Conservation (phyloP, 2,113 vertebrate species). For the Paraplagusia blochii region DNA sequence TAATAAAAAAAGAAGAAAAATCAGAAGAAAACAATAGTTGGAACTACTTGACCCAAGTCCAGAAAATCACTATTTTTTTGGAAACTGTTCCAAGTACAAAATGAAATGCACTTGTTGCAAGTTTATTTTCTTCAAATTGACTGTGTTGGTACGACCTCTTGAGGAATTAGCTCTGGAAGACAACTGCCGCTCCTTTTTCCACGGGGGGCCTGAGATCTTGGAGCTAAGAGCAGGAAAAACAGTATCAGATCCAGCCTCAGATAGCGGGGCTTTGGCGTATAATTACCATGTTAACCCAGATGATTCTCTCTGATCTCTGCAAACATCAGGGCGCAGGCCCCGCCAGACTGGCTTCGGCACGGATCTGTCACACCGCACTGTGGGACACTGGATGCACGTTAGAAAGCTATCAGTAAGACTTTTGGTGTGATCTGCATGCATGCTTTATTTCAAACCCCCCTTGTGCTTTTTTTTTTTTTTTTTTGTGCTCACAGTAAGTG, state of each 20-base stretch:
- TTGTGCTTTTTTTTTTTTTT: conserved; percentile 47
- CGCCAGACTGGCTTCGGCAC: conserved; percentile 67
- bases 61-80: conserved; percentile 21
- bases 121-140: conserved; percentile 83
- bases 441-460: conserved; percentile 57
- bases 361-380: conserved; percentile 65
- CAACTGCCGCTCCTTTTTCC: conserved; percentile 64
- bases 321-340: conserved; percentile 73
- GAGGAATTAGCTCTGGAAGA: conserved; percentile 80
- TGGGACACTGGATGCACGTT: conserved; percentile 61
- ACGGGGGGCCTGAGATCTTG: conserved; percentile 68
- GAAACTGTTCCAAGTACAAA: no score
- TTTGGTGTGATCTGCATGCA: conserved; percentile 57
- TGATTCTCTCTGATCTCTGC: conserved; percentile 78
- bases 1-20: conserved; percentile 63
- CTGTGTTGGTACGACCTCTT: conserved; percentile 75
- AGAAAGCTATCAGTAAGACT: conserved; percentile 54
- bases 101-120: conserved; percentile 58
- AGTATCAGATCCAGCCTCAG: conserved; percentile 77
- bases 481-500: conserved; percentile 37
- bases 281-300: conserved; percentile 77
- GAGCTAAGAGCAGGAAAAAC: conserved; percentile 66
- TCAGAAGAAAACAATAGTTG: conserved; percentile 35
- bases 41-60: conserved; percentile 64
- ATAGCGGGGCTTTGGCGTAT: conserved; percentile 80